Base-by-base conservation (phyloP, 2,113 vertebrate genomes). In the Ramphastos sulfuratus region DNA sequence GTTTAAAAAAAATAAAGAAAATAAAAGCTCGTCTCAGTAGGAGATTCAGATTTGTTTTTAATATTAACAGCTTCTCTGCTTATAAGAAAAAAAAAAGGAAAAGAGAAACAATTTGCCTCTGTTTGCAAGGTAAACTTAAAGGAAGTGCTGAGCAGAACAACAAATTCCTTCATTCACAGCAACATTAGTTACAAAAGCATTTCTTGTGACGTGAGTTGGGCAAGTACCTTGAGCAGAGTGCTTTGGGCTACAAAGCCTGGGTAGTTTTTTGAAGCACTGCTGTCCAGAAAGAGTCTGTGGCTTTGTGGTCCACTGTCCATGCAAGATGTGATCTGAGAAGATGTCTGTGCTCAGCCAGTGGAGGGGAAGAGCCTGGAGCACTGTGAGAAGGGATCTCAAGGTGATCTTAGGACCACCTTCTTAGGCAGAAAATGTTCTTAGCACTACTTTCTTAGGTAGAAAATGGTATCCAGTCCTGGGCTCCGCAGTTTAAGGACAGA, bases 11-110 rank as follows among this genome's bases (percentile, higher is more conserved):
- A 21, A 25, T 55, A 42, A 82, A 77, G 15, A 95, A 88, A 93
- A 87, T 50, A 80, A 81, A 89, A 95, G 31, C 65, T 83, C 46
- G 75, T 75, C 87, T 97, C 76, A 90, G 78, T 71, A 93, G 74
- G 50, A 94, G 92, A 95, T 93, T 92, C 50, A 70, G 73, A 50
- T 93, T 95, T 93, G 89, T 31, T 95, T 95, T 96, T 93, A 76
- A 82, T 93, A 82, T 93, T 91, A 93, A 77, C 80, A 81, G 48
- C 80, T 94, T 87, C 75, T 88, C 78, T 87, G 30, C 87, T 88
- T 75, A 39, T 39, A 39, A 39, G 37, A 70, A 82, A 78, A 61
- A 82, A 59, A 60, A 33, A 61, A 35, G 20, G n/a, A 33, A 33
- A 59, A 79, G 73, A 73, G 61, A 78, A 87, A 95, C 85, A 96